These are phyloP conservation scores for Pogonognathellus flavescens DNA, from an alignment of 1,140 invertebrate species.

Conservation along the genomic window DNA sequence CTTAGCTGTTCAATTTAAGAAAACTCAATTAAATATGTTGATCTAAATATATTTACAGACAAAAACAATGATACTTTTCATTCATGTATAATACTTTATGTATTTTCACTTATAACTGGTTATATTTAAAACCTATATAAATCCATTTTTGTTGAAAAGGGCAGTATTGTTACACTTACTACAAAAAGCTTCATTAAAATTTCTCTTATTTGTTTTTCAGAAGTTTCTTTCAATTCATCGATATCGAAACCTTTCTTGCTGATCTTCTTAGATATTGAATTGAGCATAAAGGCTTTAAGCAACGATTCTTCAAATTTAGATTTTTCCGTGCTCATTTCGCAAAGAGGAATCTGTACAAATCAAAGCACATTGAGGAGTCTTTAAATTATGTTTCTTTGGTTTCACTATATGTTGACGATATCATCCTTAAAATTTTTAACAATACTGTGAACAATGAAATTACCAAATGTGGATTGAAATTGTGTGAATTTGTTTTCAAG, in stretches of 20 bases:
- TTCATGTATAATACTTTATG: neutral
- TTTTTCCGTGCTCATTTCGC: constrained; percentile 86
- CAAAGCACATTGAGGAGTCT: no score
- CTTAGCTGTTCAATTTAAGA: constrained; percentile 77
- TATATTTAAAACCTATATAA: no score
- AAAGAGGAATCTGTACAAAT: constrained; percentile 81
- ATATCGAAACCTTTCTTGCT: constrained; percentile 68
- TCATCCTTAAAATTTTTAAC: no score
- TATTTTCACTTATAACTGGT: neutral
- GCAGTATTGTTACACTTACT: constrained; percentile 60
- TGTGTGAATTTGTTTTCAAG: no score
- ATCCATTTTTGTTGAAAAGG: no score
- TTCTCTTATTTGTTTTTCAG: constrained; percentile 78
- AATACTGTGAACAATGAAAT: no score
- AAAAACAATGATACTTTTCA: no score
- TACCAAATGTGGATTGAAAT: no score
- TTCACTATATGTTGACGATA: no score
- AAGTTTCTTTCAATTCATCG: constrained; percentile 73
- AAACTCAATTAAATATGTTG: no score
- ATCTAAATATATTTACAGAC: no score
- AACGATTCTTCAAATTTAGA: constrained; percentile 83
- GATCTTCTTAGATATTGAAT: constrained; percentile 62
- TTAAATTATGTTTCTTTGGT: no score
- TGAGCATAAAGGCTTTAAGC: constrained; percentile 73
- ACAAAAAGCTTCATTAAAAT: constrained; percentile 88